phyloP scores from a whole-genome alignment of 2,113 vertebrate species.

The Pseudorectes ferrugineus region DNA sequence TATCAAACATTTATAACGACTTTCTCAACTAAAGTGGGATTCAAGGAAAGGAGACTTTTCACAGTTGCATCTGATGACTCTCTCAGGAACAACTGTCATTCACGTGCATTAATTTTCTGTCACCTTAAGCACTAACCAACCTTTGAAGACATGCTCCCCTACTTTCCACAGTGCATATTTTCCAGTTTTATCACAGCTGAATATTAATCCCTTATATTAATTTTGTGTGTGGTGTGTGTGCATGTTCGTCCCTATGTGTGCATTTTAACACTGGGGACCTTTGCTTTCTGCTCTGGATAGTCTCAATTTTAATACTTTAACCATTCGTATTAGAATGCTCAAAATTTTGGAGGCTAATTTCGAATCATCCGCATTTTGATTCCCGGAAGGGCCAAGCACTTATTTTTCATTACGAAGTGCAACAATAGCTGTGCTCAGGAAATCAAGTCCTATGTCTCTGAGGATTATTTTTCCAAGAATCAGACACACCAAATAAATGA shows the following conservation, averaged over 20 bases:
- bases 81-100: conserved; percentile 13
- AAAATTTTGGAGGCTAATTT: conserved; percentile 8
- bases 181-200: not conserved
- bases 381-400: not conserved
- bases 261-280: not conserved
- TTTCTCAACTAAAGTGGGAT: not conserved
- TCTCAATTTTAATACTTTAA: not conserved
- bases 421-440: conserved; percentile 23
- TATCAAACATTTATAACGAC: conserved; percentile 26
- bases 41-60: conserved; percentile 17
- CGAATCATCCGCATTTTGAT: not conserved
- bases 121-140: conserved; percentile 42
- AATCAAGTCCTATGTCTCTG: conserved; percentile 28
- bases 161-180: not conserved
- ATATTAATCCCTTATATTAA: conserved; percentile 13
- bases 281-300: not conserved
- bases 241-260: not conserved
- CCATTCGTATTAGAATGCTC: not conserved
- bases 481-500: conserved; percentile 28
- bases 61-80: not conserved
- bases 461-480: conserved; percentile 43
- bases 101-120: conserved; percentile 6
- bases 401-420: conserved; percentile 19
- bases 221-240: not conserved
- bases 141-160: not conserved